Evolutionary conservation across 2,797 vertebrate genomes (phyloP).

Genomic region (Pagetopsis macropterus): DNA sequence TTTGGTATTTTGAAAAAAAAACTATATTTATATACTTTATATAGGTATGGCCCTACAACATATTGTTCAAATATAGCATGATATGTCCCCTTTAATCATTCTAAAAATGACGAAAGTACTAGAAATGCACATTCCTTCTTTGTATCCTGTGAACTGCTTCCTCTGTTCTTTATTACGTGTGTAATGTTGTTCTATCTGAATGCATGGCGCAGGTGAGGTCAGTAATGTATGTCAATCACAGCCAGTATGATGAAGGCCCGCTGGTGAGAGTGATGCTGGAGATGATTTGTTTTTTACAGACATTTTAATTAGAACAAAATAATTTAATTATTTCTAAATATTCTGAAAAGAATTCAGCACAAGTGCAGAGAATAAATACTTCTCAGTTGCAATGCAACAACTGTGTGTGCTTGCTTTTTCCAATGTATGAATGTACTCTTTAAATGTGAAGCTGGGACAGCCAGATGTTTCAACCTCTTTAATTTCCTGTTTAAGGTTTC

Average conservation of each 20-base stretch:
- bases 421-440: background rate
- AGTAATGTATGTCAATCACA: constrained; percentile 41
- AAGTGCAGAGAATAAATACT: constrained; percentile 74
- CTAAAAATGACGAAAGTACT: constrained; percentile 22
- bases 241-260: constrained; percentile 13
- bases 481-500: constrained; percentile 11
- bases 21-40: no score
- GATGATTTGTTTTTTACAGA: constrained; percentile 48
- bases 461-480: background rate
- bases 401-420: constrained; percentile 39
- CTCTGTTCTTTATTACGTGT: constrained; percentile 49
- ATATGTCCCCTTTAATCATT: background rate
- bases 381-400: constrained; percentile 67
- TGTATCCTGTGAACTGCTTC: constrained; percentile 45
- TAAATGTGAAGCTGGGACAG: background rate
- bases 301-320: constrained; percentile 28
- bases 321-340: constrained; percentile 60
- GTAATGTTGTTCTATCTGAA: constrained; percentile 49
- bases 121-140: constrained; percentile 38
- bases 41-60: no score
- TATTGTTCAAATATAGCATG: no score
- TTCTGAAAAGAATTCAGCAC: constrained; percentile 63
- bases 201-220: constrained; percentile 50
- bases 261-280: constrained; percentile 37
- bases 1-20: no score